Percentiles rank a stretch among this genome's conserved stretches.
These are phyloP conservation scores for Decapterus maruadsi DNA, from an alignment of 2,797 vertebrate species.

Conservation along the genomic window DNA sequence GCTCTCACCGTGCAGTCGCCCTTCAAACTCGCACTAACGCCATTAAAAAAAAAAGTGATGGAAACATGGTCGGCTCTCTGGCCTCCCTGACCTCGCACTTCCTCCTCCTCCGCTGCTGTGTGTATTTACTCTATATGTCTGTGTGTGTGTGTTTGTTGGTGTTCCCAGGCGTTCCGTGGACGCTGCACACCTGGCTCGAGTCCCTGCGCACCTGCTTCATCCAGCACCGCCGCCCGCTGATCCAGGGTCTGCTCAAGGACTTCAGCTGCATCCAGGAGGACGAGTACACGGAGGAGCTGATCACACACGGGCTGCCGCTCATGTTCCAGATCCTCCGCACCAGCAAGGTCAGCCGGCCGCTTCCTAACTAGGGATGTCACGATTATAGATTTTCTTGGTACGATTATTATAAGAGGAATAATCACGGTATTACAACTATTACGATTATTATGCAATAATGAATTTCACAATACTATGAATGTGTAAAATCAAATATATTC, in stretches of 20 bases:
- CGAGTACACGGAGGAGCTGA: constrained; percentile 88
- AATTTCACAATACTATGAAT: too few species aligned
- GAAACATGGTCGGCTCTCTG: constrained; percentile 77
- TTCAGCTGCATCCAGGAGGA: constrained; percentile 89
- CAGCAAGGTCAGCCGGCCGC: constrained; percentile 82
- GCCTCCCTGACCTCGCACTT: not conserved
- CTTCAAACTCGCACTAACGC: constrained; percentile 41
- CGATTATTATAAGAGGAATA: too few species aligned
- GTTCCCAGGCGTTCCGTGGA: constrained; percentile 88
- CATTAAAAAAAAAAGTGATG: constrained; percentile 46
- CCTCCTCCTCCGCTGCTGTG: not conserved
- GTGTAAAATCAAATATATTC: too few species aligned
- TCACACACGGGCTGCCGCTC: constrained; percentile 88
- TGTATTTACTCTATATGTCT: constrained; percentile 54
- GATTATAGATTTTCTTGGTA: too few species aligned
- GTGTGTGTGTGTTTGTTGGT: constrained; percentile 16
- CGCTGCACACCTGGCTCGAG: constrained; percentile 89
- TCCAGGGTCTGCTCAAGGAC: constrained; percentile 88
- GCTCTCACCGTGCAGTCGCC: constrained; percentile 16
- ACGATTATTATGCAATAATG: too few species aligned
- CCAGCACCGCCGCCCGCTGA: constrained; percentile 85
- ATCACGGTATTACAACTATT: too few species aligned
- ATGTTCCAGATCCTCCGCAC: constrained; percentile 89
- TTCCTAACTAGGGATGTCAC: too few species aligned
- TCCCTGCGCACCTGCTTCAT: constrained; percentile 86